Evolutionary conservation across 2,113 vertebrate species (phyloP).

Genomic region (Fulmarus glacialis): DNA sequence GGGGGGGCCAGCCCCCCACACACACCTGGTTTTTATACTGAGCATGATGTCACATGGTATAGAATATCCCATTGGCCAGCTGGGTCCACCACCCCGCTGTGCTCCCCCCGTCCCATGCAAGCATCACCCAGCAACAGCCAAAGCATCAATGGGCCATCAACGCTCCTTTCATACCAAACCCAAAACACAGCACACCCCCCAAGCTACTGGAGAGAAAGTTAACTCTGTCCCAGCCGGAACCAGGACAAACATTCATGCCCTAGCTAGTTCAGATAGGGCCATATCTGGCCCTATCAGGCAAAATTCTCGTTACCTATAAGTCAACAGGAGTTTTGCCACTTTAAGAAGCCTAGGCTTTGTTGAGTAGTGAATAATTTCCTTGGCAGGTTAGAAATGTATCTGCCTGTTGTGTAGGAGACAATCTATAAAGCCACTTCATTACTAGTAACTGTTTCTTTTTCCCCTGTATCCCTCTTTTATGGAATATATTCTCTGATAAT

Average conservation of each 20-base stretch:
- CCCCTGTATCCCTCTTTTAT: not conserved
- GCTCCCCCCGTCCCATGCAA: too few relatives aligned
- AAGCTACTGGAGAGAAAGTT: too few relatives aligned
- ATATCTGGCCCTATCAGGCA: not conserved
- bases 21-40: too few relatives aligned
- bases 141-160: too few relatives aligned
- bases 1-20: too few relatives aligned
- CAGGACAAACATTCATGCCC: not conserved
- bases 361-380: not conserved
- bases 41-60: too few relatives aligned
- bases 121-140: too few relatives aligned
- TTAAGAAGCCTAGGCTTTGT: not conserved
- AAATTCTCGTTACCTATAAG: not conserved
- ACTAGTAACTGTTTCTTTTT: not conserved
- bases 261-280: not conserved
- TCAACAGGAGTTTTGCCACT: not conserved
- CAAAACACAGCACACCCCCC: too few relatives aligned
- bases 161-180: too few relatives aligned
- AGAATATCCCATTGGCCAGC: too few relatives aligned
- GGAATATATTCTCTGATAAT: not conserved
- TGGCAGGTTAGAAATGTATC: not conserved
- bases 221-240: too few relatives aligned
- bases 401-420: not conserved
- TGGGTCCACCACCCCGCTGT: too few relatives aligned
- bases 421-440: not conserved